Evolutionary conservation across 2,888 invertebrate species (phyloP).

Genomic region (Micropterix aruncella): DNA sequence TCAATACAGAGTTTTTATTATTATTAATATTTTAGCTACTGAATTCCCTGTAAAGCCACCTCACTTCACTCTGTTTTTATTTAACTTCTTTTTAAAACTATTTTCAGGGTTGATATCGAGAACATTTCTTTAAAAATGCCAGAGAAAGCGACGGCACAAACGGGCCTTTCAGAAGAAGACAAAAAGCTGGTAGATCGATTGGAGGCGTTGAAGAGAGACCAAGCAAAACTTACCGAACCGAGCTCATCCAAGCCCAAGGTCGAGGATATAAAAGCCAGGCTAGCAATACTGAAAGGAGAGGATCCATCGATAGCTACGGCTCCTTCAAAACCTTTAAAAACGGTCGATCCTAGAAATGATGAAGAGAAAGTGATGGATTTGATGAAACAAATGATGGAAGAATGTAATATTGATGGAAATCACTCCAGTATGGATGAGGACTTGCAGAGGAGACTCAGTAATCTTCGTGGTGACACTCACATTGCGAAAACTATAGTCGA

Average conservation of each 20-base stretch:
- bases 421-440: background rate
- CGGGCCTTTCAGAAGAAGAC: background rate
- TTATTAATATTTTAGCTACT: too few species aligned
- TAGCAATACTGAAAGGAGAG: constrained; percentile 40
- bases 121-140: too few species aligned
- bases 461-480: background rate
- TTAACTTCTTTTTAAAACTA: too few species aligned
- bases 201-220: background rate
- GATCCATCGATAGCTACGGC: constrained; percentile 9
- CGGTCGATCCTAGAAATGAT: background rate
- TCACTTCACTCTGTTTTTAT: too few species aligned
- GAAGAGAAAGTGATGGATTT: background rate
- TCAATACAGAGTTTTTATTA: too few species aligned
- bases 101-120: too few species aligned
- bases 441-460: background rate
- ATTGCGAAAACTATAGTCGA: background rate
- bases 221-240: too few species aligned
- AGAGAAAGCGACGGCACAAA: too few species aligned
- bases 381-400: background rate
- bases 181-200: background rate
- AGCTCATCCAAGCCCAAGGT: constrained; percentile 23
- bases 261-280: constrained; percentile 37
- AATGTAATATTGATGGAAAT: background rate
- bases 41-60: too few species aligned
- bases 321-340: too few species aligned